Conservation (phyloP, 2,113 vertebrate species). For the Pangasianodon gigas region DNA sequence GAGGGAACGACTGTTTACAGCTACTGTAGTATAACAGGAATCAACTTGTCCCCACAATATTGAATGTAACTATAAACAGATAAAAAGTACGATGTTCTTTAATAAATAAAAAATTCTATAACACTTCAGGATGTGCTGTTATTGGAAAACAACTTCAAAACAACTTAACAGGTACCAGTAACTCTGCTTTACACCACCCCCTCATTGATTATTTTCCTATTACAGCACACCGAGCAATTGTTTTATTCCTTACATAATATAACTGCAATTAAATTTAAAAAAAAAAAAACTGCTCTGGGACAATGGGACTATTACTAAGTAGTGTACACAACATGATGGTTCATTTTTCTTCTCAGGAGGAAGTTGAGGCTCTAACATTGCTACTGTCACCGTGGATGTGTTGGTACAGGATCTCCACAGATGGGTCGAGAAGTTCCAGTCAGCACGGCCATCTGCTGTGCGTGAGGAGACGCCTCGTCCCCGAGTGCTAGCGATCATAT, state of each 20-base stretch:
- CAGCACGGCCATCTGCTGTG: constrained; percentile 37
- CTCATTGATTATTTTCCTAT: not conserved
- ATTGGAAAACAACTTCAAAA: not conserved
- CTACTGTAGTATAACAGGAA: too few relatives aligned
- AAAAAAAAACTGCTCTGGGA: not conserved
- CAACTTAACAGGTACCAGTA: not conserved
- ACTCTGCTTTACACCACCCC: not conserved
- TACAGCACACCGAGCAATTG: not conserved
- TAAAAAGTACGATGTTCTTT: not conserved
- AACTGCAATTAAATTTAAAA: too few relatives aligned
- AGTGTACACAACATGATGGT: not conserved
- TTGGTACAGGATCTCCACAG: not conserved
- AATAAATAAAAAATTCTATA: not conserved
- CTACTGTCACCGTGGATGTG: not conserved
- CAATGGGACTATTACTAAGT: not conserved
- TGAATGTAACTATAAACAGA: not conserved
- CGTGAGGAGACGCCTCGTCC: constrained; percentile 54
- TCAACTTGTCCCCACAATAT: not conserved
- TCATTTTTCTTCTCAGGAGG: not conserved
- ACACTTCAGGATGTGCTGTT: not conserved
- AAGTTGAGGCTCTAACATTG: not conserved
- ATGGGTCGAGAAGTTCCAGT: constrained; percentile 24
- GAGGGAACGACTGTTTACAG: too few relatives aligned
- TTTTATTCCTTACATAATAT: not conserved
- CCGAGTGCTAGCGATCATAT: constrained; percentile 2